Evolutionary conservation across 2,113 vertebrate genomes (phyloP).

Genomic region (Narcine bancroftii): DNA sequence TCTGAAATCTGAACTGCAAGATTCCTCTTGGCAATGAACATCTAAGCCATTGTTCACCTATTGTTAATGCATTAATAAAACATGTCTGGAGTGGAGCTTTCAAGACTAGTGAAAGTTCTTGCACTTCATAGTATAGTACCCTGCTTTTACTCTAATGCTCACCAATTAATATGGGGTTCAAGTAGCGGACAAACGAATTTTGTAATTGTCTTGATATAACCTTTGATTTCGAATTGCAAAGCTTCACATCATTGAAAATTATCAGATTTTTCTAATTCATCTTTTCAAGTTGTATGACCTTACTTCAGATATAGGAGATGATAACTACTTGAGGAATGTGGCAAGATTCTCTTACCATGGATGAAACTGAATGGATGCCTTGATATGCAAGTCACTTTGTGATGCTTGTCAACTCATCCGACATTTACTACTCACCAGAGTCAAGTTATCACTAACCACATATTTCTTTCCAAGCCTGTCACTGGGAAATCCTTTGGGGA

Average conservation of each 20-base stretch:
- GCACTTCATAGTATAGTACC: neutral
- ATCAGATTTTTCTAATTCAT: neutral
- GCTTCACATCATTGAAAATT: neutral
- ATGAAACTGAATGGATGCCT: neutral
- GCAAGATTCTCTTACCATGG: neutral
- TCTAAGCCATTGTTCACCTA: neutral
- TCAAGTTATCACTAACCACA: neutral
- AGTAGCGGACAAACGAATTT: neutral
- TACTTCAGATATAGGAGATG: neutral
- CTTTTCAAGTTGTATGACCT: neutral
- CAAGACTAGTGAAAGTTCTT: neutral
- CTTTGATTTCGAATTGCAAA: neutral
- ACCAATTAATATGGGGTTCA: neutral
- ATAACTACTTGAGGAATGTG: neutral
- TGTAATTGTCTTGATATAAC: neutral
- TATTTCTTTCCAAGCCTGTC: neutral
- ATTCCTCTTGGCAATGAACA: neutral
- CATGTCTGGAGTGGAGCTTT: neutral
- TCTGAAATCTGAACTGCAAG: too few relatives aligned
- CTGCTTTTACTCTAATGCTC: neutral
- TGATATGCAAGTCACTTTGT: neutral
- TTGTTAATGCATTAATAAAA: neutral
- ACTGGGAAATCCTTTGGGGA: neutral
- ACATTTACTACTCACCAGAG: neutral
- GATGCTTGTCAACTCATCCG: neutral